Percentiles rank a stretch among this genome's conserved stretches.
Conservation (phyloP, 2,888 invertebrate genomes). For the Vanessa cardui region DNA sequence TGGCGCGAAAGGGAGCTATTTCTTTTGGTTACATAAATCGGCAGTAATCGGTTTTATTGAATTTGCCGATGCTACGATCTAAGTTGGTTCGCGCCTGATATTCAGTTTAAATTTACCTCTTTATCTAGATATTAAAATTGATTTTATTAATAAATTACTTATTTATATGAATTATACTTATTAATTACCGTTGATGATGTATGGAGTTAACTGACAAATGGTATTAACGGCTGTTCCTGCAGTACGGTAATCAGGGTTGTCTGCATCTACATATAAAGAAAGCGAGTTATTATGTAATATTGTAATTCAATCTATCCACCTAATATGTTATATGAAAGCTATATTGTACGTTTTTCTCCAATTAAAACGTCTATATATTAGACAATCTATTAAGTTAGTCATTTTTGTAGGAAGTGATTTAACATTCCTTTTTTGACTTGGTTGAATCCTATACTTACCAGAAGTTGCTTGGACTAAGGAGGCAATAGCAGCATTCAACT, state of each 20-base stretch:
- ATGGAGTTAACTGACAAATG: slow-evolving; percentile 55
- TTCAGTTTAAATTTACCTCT: too few species aligned
- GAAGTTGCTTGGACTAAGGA: slow-evolving; percentile 51
- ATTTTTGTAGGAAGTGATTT: too few species aligned
- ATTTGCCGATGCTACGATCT: too few species aligned
- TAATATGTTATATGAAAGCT: too few species aligned
- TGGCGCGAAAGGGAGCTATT: too few species aligned
- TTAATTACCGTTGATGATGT: slow-evolving; percentile 55
- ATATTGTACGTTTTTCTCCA: background rate
- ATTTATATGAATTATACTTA: background rate
- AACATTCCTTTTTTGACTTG: background rate
- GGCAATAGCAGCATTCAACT: slow-evolving; percentile 58
- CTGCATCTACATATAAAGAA: slow-evolving; percentile 48
- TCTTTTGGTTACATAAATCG: too few species aligned
- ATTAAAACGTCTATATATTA: background rate
- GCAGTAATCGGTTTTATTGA: too few species aligned
- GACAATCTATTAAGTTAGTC: background rate
- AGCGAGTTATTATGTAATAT: background rate
- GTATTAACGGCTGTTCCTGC: slow-evolving; percentile 52
- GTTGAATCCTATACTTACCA: slow-evolving; percentile 42
- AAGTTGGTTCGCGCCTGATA: too few species aligned
- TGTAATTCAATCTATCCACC: background rate
- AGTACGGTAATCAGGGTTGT: slow-evolving; percentile 53
- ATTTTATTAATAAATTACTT: too few species aligned
- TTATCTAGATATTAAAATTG: too few species aligned